Base-by-base conservation (phyloP, 23 tunicate species). In the Ascidia mentula region DNA sequence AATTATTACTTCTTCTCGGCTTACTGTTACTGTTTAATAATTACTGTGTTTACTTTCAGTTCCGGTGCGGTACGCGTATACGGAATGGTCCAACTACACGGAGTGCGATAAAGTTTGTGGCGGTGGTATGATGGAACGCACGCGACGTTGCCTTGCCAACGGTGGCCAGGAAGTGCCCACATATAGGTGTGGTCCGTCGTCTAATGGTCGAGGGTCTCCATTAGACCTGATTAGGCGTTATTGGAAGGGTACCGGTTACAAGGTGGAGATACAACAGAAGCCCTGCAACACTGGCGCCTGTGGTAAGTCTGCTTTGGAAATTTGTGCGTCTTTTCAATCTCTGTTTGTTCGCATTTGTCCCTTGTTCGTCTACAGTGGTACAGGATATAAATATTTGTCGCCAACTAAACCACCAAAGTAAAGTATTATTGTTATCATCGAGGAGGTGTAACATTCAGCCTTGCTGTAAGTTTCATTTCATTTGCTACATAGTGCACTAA, bases 381-480 rank as follows among this genome's bases (percentile, higher is more conserved):
- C n/a, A n/a, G n/a, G n/a, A n/a, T n/a, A n/a, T n/a, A n/a, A n/a
- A n/a, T n/a, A n/a, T n/a, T n/a, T n/a, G n/a, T n/a, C n/a, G n/a
- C n/a, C n/a, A n/a, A n/a, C n/a, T n/a, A n/a, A n/a, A n/a, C n/a
- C n/a, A n/a, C n/a, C n/a, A n/a, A n/a, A n/a, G n/a, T n/a, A n/a
- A n/a, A n/a, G n/a, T n/a, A n/a, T n/a, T n/a, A n/a, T n/a, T n/a
- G n/a, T n/a, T n/a, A n/a, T n/a, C n/a, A n/a, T n/a, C n/a, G 33
- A 40, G 69, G 31, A 12, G 37, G 32, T 77, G 80, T 37, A 77
- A 77, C 69, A 77, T n/a, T 30, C 6, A 24, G 12, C 26, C 24
- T 17, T 77, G 80, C 69, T 77, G 80, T 77, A 77, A 45, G 80
- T 74, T 20, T n/a, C n/a, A n/a, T n/a, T n/a, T n/a, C n/a, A n/a